phyloP scores from a whole-genome alignment of 2,113 vertebrate genomes.

The Cheirogaleus medius region DNA sequence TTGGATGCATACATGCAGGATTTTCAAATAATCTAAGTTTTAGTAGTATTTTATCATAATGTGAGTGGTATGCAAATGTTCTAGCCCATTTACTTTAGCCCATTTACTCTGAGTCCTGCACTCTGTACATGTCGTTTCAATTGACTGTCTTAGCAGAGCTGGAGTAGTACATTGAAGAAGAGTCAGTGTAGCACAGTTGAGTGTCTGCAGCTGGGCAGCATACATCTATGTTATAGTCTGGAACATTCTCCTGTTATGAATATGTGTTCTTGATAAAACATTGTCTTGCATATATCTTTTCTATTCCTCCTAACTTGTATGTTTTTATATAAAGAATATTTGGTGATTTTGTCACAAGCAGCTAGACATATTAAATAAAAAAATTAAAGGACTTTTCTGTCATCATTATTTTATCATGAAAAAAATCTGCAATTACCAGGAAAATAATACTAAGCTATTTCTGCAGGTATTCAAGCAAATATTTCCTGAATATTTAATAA shows the following conservation, averaged over 20 bases:
- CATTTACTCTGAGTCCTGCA: neutral
- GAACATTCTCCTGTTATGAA: neutral
- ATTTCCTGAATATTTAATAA: neutral
- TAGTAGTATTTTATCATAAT: neutral
- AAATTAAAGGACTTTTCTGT: neutral
- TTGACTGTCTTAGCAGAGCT: neutral
- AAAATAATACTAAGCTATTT: neutral
- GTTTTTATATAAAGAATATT: neutral
- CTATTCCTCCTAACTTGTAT: neutral
- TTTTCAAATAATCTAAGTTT: neutral
- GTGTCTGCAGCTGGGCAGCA: neutral
- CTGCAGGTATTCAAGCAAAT: neutral
- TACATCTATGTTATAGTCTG: neutral
- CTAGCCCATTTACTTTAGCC: neutral
- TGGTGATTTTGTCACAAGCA: neutral
- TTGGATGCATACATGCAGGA: neutral
- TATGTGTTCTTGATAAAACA: neutral
- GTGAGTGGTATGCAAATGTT: neutral
- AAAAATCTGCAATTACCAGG: neutral
- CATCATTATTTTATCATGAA: neutral
- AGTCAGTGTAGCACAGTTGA: neutral
- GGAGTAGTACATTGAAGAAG: neutral
- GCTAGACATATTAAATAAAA: neutral
- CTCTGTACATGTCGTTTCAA: neutral
- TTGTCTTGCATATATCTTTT: neutral